A percentile compares a stretch with the other conserved stretches of the same genome.
Conservation (phyloP, 2,888 invertebrate species). For the Eupelmus urozonus region DNA sequence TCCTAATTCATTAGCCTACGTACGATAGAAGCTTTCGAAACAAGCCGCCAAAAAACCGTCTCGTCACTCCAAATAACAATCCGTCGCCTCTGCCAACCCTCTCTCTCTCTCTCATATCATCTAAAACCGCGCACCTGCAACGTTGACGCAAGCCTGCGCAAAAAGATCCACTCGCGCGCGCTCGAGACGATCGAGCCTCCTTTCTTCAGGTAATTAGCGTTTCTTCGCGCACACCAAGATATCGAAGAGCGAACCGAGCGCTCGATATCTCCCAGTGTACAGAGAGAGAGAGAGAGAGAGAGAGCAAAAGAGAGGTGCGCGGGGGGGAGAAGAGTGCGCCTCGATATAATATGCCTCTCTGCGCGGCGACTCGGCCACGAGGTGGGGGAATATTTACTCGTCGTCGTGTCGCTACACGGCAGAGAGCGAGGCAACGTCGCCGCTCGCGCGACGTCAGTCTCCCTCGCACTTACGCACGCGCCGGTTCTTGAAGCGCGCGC, state of each 20-base stretch:
- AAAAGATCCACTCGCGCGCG: too few species aligned
- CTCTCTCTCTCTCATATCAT: too few species aligned
- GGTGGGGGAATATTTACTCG: conserved; percentile 57
- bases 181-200: too few species aligned
- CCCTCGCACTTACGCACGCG: conserved; percentile 43
- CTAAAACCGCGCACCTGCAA: too few species aligned
- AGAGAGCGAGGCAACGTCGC: conserved; percentile 20
- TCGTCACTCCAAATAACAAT: too few species aligned
- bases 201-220: too few species aligned
- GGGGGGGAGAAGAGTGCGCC: background rate
- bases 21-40: too few species aligned
- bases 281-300: background rate
- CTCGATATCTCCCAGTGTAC: background rate
- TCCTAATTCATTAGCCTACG: too few species aligned
- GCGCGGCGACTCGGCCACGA: background rate
- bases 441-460: conserved; percentile 29
- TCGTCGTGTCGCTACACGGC: conserved; percentile 42
- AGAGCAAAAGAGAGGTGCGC: background rate
- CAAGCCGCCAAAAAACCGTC: too few species aligned
- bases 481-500: conserved; percentile 22
- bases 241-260: background rate
- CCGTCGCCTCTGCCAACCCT: too few species aligned
- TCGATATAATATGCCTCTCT: background rate
- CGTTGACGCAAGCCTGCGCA: too few species aligned
- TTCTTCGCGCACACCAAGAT: too few species aligned